phyloP scores from a whole-genome alignment of 2,113 vertebrate species.

The Sebastes fasciatus region DNA sequence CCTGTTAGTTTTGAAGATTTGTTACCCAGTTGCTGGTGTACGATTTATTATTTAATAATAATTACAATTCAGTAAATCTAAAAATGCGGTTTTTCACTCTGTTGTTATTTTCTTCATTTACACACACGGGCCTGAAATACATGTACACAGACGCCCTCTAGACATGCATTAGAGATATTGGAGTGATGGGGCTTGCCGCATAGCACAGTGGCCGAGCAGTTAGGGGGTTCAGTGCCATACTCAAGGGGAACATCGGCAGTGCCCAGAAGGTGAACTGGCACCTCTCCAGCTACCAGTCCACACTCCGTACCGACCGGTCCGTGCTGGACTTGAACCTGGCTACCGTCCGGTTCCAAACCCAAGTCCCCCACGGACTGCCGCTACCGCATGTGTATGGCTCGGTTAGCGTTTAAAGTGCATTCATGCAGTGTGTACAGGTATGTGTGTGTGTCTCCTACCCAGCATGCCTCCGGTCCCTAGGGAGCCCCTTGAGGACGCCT shows the following conservation, averaged over 20 bases:
- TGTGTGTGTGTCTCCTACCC: conserved; percentile 34
- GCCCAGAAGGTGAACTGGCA: not conserved
- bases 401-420: conserved; percentile 22
- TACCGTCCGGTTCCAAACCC: not conserved
- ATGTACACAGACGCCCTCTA: not conserved
- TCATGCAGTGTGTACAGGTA: conserved; percentile 35
- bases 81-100: not conserved
- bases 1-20: no score
- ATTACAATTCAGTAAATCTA: no score
- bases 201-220: not conserved
- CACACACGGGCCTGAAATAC: not conserved
- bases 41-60: no score
- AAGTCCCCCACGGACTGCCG: not conserved
- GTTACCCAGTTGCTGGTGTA: no score
- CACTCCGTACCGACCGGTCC: not conserved
- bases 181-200: not conserved
- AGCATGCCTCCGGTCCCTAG: conserved; percentile 47
- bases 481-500: conserved; percentile 65
- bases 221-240: not conserved
- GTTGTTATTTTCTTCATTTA: not conserved
- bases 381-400: not conserved
- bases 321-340: not conserved
- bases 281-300: not conserved
- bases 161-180: not conserved
- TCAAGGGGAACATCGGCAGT: no score